Conservation (phyloP, 1,140 invertebrate species). For the Agrypnia vestita region DNA sequence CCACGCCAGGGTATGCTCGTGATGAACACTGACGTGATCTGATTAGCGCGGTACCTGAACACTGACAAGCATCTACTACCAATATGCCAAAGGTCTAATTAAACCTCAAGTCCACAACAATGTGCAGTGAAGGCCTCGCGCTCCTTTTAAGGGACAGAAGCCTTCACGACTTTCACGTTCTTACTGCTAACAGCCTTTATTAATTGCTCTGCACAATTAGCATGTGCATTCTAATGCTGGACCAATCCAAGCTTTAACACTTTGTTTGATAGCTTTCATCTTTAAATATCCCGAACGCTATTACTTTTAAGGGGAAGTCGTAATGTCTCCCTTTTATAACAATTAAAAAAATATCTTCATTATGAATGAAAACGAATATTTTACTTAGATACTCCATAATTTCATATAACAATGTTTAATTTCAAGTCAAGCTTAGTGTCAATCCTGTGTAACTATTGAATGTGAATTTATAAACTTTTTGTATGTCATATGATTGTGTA, state of each 20-base stretch:
- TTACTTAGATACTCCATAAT: too few species aligned
- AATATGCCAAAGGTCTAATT: slow-evolving; percentile 22
- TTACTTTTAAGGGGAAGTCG: too few species aligned
- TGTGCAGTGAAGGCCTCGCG: neutral
- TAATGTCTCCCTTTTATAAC: too few species aligned
- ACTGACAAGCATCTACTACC: neutral
- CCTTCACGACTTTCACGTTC: slow-evolving; percentile 28
- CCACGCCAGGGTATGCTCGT: neutral
- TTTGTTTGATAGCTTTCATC: too few species aligned
- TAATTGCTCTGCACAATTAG: slow-evolving; percentile 18
- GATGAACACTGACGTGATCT: neutral
- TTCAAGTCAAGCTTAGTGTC: too few species aligned
- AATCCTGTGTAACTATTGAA: too few species aligned
- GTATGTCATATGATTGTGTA: too few species aligned
- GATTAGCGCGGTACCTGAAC: neutral
- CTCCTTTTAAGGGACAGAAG: slow-evolving; percentile 3
- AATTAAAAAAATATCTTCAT: too few species aligned
- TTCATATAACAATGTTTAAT: too few species aligned
- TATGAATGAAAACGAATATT: too few species aligned
- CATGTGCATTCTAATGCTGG: slow-evolving; percentile 24
- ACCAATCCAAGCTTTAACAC: neutral
- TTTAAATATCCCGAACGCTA: too few species aligned
- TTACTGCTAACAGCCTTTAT: neutral
- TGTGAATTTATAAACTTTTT: too few species aligned
- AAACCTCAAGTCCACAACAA: slow-evolving; percentile 5